phyloP scores from a whole-genome alignment of 2,113 vertebrate species.

The Cinclus cinclus region DNA sequence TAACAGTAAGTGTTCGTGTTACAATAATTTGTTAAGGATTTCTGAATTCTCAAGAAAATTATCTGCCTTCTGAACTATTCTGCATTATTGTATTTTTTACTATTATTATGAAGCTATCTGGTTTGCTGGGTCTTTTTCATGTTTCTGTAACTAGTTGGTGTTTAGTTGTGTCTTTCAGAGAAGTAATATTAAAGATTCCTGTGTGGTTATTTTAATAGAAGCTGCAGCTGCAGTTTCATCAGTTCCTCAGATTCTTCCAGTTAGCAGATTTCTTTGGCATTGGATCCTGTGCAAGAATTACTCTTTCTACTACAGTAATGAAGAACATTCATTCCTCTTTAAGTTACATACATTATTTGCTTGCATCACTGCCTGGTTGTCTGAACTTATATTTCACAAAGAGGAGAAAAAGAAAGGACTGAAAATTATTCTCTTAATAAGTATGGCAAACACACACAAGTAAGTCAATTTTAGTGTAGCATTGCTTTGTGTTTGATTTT shows the following conservation, averaged over 20 bases:
- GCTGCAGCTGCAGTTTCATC: background rate
- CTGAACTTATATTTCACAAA: background rate
- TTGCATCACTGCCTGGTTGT: background rate
- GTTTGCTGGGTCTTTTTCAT: rapidly evolving
- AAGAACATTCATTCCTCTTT: background rate
- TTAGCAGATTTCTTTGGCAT: background rate
- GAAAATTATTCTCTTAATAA: background rate
- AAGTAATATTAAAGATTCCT: background rate
- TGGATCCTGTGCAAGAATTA: background rate
- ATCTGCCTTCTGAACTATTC: background rate
- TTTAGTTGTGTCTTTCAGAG: background rate
- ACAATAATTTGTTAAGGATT: background rate
- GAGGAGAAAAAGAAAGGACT: background rate
- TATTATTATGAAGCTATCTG: background rate
- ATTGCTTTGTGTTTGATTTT: background rate
- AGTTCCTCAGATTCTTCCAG: background rate
- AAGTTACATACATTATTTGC: rapidly evolving
- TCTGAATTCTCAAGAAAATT: background rate
- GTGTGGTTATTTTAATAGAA: background rate
- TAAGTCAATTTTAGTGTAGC: background rate
- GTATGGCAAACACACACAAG: background rate
- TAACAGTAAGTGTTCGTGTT: background rate
- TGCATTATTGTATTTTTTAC: background rate
- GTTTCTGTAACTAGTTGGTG: background rate
- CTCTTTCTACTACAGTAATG: background rate